Evolutionary conservation across 2,797 vertebrate species (phyloP).

Genomic region (Phalloptychus januarius): DNA sequence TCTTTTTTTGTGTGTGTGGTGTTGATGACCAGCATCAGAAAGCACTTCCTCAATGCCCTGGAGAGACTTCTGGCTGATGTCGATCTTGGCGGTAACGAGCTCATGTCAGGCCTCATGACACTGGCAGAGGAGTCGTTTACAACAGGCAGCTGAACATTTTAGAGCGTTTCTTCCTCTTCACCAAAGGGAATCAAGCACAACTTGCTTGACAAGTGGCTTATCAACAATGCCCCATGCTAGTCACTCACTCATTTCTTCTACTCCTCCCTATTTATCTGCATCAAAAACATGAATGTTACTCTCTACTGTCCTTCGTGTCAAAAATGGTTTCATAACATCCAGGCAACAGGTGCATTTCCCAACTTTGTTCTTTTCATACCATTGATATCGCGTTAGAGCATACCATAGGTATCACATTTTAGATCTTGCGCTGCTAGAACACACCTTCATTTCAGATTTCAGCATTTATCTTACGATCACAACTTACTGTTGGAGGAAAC

Average conservation of each 20-base stretch:
- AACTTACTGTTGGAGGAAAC: background rate
- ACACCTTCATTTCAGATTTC: background rate
- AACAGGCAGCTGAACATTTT: background rate
- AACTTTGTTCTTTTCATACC: background rate
- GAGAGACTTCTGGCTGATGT: background rate
- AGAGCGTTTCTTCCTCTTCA: background rate
- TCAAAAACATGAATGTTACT: too few species aligned
- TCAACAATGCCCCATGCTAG: background rate
- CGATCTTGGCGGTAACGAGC: too few species aligned
- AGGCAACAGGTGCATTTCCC: background rate
- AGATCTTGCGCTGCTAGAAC: background rate
- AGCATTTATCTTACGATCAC: background rate
- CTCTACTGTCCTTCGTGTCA: too few species aligned
- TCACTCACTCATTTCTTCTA: background rate
- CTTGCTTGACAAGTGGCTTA: background rate
- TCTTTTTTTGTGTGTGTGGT: too few species aligned
- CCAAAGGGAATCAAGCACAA: background rate
- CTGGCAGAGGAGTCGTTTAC: background rate
- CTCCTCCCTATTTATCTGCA: background rate
- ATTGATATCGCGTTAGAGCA: too few species aligned
- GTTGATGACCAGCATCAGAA: too few species aligned
- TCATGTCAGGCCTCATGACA: background rate
- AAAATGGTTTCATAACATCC: too few species aligned
- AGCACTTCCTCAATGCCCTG: rapidly evolving
- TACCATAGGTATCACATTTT: background rate